phyloP scores from a whole-genome alignment of 2,888 invertebrate species.

The Pocota personata region DNA sequence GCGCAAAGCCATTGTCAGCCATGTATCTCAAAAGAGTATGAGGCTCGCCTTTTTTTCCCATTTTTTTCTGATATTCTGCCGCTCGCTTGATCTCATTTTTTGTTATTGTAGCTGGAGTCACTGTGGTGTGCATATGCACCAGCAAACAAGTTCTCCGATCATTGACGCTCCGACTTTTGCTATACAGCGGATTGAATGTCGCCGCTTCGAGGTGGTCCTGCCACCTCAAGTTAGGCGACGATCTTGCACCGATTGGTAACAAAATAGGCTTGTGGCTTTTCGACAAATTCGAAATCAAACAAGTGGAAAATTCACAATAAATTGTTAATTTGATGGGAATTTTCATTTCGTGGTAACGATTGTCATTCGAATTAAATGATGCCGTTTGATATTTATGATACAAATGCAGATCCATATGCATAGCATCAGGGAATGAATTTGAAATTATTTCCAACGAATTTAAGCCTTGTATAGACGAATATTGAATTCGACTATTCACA shows the following conservation, averaged over 20 bases:
- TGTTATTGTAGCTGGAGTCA: slow-evolving; percentile 14
- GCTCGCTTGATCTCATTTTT: slow-evolving; percentile 3
- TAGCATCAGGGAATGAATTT: background rate
- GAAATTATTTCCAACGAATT: background rate
- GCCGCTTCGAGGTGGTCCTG: slow-evolving; percentile 77
- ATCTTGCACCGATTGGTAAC: slow-evolving; percentile 75
- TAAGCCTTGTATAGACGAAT: no score
- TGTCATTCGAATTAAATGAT: slow-evolving; percentile 30
- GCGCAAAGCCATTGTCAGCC: slow-evolving; percentile 66
- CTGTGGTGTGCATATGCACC: slow-evolving; percentile 67
- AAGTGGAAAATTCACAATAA: slow-evolving; percentile 74
- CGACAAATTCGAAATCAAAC: slow-evolving; percentile 73
- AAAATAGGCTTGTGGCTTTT: slow-evolving; percentile 75
- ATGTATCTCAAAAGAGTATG: slow-evolving; percentile 39
- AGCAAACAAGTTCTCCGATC: slow-evolving; percentile 70
- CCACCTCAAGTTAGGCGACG: slow-evolving; percentile 78
- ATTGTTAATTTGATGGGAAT: slow-evolving; percentile 70
- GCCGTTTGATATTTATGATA: slow-evolving; percentile 1
- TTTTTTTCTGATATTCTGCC: background rate
- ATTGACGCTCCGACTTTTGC: slow-evolving; percentile 59
- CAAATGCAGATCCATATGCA: background rate
- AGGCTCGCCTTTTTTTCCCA: background rate
- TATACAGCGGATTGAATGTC: slow-evolving; percentile 69
- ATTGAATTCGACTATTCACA: no score
- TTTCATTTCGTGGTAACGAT: slow-evolving; percentile 40